These are phyloP conservation scores for Bergia puertoricense DNA, from an alignment of 92 coral and sea anemone species.

Conservation along the genomic window DNA sequence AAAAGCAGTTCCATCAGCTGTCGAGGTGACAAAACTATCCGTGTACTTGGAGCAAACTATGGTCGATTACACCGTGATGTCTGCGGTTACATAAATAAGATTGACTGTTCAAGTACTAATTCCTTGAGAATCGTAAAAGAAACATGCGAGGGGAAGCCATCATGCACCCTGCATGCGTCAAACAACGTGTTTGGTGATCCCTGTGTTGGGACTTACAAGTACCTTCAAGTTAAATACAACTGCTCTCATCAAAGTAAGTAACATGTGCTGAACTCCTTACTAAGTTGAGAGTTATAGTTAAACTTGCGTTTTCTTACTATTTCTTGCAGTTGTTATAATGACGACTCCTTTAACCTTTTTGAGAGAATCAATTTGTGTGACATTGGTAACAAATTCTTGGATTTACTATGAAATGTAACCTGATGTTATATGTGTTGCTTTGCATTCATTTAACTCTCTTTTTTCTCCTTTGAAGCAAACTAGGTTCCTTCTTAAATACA, in stretches of 20 bases:
- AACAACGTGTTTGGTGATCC: not conserved
- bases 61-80: not conserved
- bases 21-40: not conserved
- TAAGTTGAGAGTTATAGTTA: too few species aligned
- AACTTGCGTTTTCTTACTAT: too few species aligned
- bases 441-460: too few species aligned
- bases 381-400: too few species aligned
- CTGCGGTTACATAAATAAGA: not conserved
- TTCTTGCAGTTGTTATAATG: too few species aligned
- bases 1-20: not conserved
- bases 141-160: not conserved
- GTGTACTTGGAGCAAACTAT: conserved; percentile 7
- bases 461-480: too few species aligned
- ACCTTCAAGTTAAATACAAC: conserved; percentile 3
- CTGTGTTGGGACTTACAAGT: not conserved
- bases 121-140: not conserved
- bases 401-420: too few species aligned
- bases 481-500: too few species aligned
- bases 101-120: not conserved
- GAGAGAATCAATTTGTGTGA: too few species aligned
- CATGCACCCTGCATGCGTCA: not conserved
- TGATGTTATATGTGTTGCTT: too few species aligned
- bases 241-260: not conserved
- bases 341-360: too few species aligned
- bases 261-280: too few species aligned